Evolutionary conservation across 2,113 vertebrate species (phyloP).

Genomic region (Arvicanthis niloticus): DNA sequence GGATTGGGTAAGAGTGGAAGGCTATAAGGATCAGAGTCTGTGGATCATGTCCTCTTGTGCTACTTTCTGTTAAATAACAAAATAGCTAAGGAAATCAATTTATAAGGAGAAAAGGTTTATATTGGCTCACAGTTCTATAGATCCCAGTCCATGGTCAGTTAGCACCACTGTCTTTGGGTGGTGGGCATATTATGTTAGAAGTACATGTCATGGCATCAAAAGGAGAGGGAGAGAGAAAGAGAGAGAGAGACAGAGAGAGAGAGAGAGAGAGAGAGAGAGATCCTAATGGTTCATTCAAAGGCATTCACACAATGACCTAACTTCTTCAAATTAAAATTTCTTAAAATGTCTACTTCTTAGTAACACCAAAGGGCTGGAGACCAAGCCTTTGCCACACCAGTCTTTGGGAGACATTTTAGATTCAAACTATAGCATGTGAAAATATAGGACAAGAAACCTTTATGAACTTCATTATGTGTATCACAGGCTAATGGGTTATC

Average conservation of each 20-base stretch:
- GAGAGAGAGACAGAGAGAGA: no score
- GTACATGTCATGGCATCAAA: background rate
- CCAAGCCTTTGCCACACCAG: background rate
- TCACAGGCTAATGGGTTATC: background rate
- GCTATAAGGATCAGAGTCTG: background rate
- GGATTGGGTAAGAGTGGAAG: background rate
- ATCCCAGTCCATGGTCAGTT: background rate
- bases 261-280: no score
- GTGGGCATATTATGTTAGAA: background rate
- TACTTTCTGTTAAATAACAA: background rate
- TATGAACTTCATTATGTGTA: background rate
- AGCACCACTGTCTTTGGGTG: background rate
- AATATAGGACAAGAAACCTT: background rate
- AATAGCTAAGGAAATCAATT: background rate
- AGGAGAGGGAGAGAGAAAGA: no score
- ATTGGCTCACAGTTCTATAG: background rate
- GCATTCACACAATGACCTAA: background rate
- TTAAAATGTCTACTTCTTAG: background rate
- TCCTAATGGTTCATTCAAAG: background rate
- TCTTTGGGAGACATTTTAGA: background rate
- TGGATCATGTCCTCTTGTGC: background rate
- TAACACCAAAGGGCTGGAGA: background rate
- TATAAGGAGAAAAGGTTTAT: background rate
- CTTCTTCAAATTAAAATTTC: background rate
- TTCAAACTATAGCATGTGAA: background rate